phyloP scores from a whole-genome alignment of 2,113 vertebrate species.

The Lutjanus erythropterus region DNA sequence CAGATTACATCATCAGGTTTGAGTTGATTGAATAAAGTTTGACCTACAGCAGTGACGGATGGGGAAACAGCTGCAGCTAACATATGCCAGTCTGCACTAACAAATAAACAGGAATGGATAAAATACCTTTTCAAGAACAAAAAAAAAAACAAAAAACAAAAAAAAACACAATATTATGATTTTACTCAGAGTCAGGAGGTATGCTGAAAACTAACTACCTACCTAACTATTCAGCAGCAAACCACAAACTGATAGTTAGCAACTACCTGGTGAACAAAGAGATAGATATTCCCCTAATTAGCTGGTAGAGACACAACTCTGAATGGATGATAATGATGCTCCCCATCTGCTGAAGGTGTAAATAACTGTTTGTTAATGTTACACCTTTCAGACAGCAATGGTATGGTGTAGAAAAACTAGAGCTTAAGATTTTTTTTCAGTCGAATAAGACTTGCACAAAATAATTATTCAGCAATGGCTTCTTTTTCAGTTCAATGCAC shows the following conservation, averaged over 20 bases:
- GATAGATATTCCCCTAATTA: neutral
- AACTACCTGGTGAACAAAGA: too few relatives aligned
- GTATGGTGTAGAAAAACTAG: too few relatives aligned
- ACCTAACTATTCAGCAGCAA: too few relatives aligned
- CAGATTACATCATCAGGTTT: constrained; percentile 13
- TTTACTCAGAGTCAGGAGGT: neutral
- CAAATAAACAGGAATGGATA: neutral
- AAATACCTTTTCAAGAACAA: neutral
- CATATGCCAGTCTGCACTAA: neutral
- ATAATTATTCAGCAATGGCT: too few relatives aligned
- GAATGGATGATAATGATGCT: neutral
- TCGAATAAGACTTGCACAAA: too few relatives aligned
- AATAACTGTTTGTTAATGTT: neutral
- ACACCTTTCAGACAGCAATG: too few relatives aligned
- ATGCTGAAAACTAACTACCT: too few relatives aligned
- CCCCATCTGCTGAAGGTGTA: neutral
- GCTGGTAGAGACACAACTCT: neutral
- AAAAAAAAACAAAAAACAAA: neutral
- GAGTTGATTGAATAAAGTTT: neutral
- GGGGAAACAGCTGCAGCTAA: constrained; percentile 1
- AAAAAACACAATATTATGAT: neutral
- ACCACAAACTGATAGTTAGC: too few relatives aligned
- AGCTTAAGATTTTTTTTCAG: too few relatives aligned
- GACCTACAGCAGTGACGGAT: constrained; percentile 5
- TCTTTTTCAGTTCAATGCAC: too few relatives aligned